Evolutionary conservation across 37 sponge, comb jelly and placozoan genomes (phyloP), one percentile per base, ranked within the genome.

Genomic region (Geodia barretti): DNA sequence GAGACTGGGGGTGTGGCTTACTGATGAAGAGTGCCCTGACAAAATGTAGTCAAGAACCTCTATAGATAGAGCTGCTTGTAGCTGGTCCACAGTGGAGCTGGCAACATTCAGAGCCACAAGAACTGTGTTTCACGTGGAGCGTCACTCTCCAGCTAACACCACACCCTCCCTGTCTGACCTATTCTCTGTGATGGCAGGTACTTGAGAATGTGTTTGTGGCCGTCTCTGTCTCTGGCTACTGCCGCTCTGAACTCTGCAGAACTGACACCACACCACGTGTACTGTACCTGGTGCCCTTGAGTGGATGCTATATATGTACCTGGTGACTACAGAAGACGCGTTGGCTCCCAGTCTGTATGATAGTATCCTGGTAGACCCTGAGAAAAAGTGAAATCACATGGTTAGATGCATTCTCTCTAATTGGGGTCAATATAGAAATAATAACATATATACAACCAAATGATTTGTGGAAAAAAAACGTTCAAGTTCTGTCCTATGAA

Each of bases 21-120:
- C 68, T 21, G 75, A 36, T 28, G 28, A 40, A 30, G 63, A 41
- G 30, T 73, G 37, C 25, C 62, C 8, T 30, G 29, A 34, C 8
- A 76, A 2, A 29, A 89, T 62, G 25, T 79, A 83, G 60, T 84
- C 81, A 21, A 84, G 31, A 2, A 84, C 7, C 71, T 90, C 90
- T 41, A 75, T 77, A 8, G 43, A 60, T 63, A 90, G n/a, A 29
- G 76, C 80, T 32, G 73, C 85, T 39, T 70, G 68, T 28, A 90
- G 63, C 47, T 90, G 90, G 28, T 64, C 74, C 59, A 1, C 5
- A 29, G 68, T 25, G 2, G 30, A 41, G 37, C 71, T 42, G 54
- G 60, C 72, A 1, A 32, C 34, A 32, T 80, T 71, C 19, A 90
- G 76, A 8, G 85, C 85, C 8, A 84, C 71, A 3, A 20, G 2